Percentiles rank a stretch among this genome's conserved stretches.
phyloP scores from a whole-genome alignment of 2,888 invertebrate genomes.

The Lasioglossum vierecki region DNA sequence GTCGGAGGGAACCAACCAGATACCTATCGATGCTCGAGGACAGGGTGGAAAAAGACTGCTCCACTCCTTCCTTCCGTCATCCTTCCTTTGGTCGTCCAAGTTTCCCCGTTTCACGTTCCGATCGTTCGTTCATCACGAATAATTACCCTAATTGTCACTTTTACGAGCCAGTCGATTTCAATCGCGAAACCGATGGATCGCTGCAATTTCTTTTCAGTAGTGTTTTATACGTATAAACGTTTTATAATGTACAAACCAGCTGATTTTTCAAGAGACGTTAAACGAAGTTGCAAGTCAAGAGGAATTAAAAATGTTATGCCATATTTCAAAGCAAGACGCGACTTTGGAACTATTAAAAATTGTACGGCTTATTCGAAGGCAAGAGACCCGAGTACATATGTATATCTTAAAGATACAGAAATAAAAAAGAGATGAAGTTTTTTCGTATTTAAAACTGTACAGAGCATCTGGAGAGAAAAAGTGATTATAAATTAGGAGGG shows the following conservation, averaged over 20 bases:
- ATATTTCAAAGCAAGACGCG: not conserved
- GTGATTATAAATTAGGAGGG: too few species aligned
- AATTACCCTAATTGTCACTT: not conserved
- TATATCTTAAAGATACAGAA: not conserved
- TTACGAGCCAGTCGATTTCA: not conserved
- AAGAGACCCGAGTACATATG: too few species aligned
- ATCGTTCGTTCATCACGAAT: not conserved
- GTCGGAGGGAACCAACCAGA: conserved; percentile 18
- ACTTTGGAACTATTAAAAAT: too few species aligned
- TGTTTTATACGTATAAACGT: too few species aligned
- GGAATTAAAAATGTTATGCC: not conserved
- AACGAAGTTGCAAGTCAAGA: not conserved
- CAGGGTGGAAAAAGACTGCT: conserved; percentile 12
- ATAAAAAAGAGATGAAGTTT: too few species aligned
- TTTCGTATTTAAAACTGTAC: not conserved
- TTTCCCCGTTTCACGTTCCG: not conserved
- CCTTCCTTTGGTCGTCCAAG: not conserved
- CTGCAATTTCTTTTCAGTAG: not conserved
- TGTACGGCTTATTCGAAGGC: not conserved
- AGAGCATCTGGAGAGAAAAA: too few species aligned
- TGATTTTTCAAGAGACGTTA: not conserved
- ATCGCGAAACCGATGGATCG: not conserved
- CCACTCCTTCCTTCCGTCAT: not conserved
- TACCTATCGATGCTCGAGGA: conserved; percentile 50
- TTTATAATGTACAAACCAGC: too few species aligned